These are phyloP conservation scores for Achlya flavicornis DNA, from an alignment of 2,888 invertebrate species.

Conservation along the genomic window DNA sequence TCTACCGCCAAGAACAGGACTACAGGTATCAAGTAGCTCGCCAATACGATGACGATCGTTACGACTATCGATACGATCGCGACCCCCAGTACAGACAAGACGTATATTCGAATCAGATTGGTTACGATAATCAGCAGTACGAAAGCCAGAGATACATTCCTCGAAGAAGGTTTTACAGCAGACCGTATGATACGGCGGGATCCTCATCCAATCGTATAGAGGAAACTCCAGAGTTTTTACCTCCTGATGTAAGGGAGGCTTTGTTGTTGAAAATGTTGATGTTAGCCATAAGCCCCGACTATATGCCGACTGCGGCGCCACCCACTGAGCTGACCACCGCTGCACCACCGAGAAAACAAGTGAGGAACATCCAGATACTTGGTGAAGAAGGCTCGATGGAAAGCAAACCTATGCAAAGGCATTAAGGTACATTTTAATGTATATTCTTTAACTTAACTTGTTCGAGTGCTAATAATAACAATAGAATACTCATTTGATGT, in stretches of 20 bases:
- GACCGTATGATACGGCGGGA: slow-evolving; percentile 71
- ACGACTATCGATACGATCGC: slow-evolving; percentile 73
- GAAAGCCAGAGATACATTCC: slow-evolving; percentile 78
- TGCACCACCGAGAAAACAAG: slow-evolving; percentile 82
- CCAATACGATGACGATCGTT: slow-evolving; percentile 68
- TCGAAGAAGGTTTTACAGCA: slow-evolving; percentile 60
- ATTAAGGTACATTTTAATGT: slow-evolving; percentile 45
- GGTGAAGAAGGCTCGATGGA: slow-evolving; percentile 84
- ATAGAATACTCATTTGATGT: slow-evolving; percentile 66
- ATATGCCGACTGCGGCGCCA: slow-evolving; percentile 69
- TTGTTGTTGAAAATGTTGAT: slow-evolving; percentile 88
- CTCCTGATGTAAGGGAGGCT: slow-evolving; percentile 88
- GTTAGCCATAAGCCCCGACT: slow-evolving; percentile 87
- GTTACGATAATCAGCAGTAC: slow-evolving; percentile 70
- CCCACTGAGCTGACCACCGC: slow-evolving; percentile 76
- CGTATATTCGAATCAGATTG: slow-evolving; percentile 65
- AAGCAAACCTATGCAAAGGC: slow-evolving; percentile 59
- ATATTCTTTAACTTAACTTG: slow-evolving; percentile 44
- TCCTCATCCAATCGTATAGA: slow-evolving; percentile 73
- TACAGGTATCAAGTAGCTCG: slow-evolving; percentile 60
- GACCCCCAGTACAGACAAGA: slow-evolving; percentile 68
- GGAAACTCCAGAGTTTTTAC: slow-evolving; percentile 85
- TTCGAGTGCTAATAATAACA: slow-evolving; percentile 32
- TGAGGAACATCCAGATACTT: slow-evolving; percentile 89
- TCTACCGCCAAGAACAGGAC: slow-evolving; percentile 58